Evolutionary conservation across 1,140 invertebrate species (phyloP).

Genomic region (Oppia nitens): DNA sequence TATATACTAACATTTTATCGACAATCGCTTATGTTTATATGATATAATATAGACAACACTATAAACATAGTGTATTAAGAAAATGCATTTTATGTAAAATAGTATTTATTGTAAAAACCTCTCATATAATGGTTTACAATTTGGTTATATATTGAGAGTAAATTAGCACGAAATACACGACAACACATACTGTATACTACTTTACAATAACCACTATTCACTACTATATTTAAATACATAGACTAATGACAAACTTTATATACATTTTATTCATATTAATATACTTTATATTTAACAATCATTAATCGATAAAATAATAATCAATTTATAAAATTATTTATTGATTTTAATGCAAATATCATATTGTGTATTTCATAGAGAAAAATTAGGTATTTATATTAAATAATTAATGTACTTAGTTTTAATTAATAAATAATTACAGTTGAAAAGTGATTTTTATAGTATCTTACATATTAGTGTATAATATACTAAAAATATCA

Average conservation of each 20-base stretch:
- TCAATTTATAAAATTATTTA: not conserved
- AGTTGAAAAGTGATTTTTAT: no score
- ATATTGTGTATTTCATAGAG: not conserved
- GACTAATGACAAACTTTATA: not conserved
- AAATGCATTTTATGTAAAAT: not conserved
- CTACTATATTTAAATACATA: not conserved
- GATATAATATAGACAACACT: no score
- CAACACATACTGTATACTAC: not conserved
- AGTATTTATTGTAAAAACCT: not conserved
- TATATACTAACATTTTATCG: no score
- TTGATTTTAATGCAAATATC: not conserved
- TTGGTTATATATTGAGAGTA: no score
- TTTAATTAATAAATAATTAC: no score
- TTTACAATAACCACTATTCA: not conserved
- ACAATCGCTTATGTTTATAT: no score
- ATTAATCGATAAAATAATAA: not conserved
- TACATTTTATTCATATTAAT: not conserved
- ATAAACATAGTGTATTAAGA: not conserved
- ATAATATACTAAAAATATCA: no score
- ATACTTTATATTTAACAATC: not conserved
- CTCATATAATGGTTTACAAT: no score
- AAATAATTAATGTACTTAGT: no score
- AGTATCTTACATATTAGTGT: no score
- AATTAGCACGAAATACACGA: not conserved
- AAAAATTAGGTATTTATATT: no score